Base-by-base conservation (phyloP, 2,797 vertebrate genomes). In the Botia kubotai region DNA sequence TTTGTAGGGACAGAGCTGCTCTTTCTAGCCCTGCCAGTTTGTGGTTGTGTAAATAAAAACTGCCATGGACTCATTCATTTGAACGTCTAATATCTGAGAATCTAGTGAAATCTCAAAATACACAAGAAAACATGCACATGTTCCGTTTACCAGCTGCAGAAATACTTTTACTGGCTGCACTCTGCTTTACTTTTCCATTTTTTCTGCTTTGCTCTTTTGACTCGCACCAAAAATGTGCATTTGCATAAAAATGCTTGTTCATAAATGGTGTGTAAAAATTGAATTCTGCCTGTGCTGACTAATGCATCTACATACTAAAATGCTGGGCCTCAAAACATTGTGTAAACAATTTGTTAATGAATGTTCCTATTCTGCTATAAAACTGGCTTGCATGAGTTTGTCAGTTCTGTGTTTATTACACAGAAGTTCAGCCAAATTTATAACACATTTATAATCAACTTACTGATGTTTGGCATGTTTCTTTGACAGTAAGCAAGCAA, bases 11-110 rank as follows among this genome's bases (percentile, higher is more conserved):
- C 87, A 85, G 87, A 88, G 89, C 84, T 87, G 85, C 82, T 87
- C 87, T 94, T 94, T 94, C 91, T 93, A 92, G 92, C 90, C 2
- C 82, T 94, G 93, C 93, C 93, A 94, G 91, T 88, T 92, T 80
- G 89, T 0, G 92, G 93, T 82, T 2, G 0, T 87, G 87, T 93
- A 95, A 95, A 93, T 94, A 90, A 88, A 91, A 88, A 81, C 85
- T 86, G 86, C 84, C 81, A 79, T 86, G 72, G 72, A 57, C 85
- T 85, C 80, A 86, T 85, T 87, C 88, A 89, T 92, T 90, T 90
- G 71, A 87, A 77, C 65, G 79, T 90, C 90, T 89, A 90, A 88
- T 92, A 90, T 89, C 78, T 83, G 86, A 88, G 82, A 89, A 88
- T 87, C 77, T 73, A 80, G 80, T 81, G 83, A 89, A 86, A 86